A percentile compares a stretch with the other conserved stretches of the same genome.
Conservation (phyloP, 1,140 invertebrate species). For the Macrobrachium rosenbergii region DNA sequence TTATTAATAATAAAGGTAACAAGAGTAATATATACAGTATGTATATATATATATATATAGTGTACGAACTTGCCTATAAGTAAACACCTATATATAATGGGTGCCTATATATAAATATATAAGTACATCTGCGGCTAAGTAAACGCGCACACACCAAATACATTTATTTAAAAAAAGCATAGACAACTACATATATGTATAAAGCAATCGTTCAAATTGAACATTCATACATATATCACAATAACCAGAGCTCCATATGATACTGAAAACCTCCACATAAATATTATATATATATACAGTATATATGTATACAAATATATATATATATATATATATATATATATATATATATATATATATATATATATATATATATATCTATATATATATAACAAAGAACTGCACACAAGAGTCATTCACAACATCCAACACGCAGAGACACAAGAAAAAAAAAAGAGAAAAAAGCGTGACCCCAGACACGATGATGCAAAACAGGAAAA, state of each 20-base stretch:
- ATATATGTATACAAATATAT: conserved; percentile 7
- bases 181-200: background rate
- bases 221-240: too few relatives aligned
- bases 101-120: background rate
- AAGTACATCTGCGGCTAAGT: too few relatives aligned
- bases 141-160: background rate
- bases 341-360: conserved; percentile 37
- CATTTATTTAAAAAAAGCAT: background rate
- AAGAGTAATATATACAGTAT: too few relatives aligned
- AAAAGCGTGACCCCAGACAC: background rate
- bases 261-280: too few relatives aligned
- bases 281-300: too few relatives aligned
- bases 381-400: conserved; percentile 25
- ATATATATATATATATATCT: conserved; percentile 9
- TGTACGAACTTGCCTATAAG: too few relatives aligned
- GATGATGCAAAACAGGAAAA: too few relatives aligned
- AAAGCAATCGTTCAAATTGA: too few relatives aligned
- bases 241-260: too few relatives aligned
- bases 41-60: too few relatives aligned
- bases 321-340: conserved; percentile 29
- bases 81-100: too few relatives aligned
- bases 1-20: too few relatives aligned
- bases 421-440: background rate
- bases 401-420: conserved; percentile 5
- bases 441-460: background rate